Evolutionary conservation across 2,113 vertebrate genomes (phyloP), one percentile per base, ranked within the genome.

Genomic region (Epinephelus cyanopodus): DNA sequence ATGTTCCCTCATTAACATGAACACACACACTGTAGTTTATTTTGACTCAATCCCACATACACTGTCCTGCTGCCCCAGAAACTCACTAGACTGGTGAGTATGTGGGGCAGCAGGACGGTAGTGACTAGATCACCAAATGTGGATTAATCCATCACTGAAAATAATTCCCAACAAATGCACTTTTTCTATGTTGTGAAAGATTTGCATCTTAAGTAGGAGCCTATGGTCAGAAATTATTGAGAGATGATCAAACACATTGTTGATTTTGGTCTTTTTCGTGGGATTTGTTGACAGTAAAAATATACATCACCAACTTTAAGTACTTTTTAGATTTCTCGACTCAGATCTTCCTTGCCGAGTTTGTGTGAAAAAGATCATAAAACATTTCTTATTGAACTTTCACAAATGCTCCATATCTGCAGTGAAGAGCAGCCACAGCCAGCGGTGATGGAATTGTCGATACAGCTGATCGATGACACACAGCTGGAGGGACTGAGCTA

Each of bases 371-470:
- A 42, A 39, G 4, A 71, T 45, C 37, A 18, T 25, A 17, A 50
- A 74, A 15, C 10, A 4, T 27, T 21, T 2, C 19, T 50, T 2
- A 52, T 1, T 45, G n/a, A 39, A 68, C 15, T 6, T 42, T 21
- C 3, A 42, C 21, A 42, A 13, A 42, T 8, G 2, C 53, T 33
- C 47, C 52, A 48, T 33, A 18, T 69, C 23, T n/a, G 27, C 37
- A 45, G 19, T 37, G 17, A 37, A 23, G 61, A 56, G 61, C 62
- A 54, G 3, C 13, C 57, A 63, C 48, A 60, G 76, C 83, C 56
- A 9, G 79, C 37, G 27, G 74, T 8, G 78, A 76, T 79, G 72
- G 65, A 81, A 83, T 78, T 68, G 57, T 80, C 88, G 53, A 85
- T 85, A 74, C 21, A 79, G 29, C 19, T 6, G 77, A 78, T 90